phyloP scores from a whole-genome alignment of 2,113 vertebrate genomes.

The Lamprotornis superbus region DNA sequence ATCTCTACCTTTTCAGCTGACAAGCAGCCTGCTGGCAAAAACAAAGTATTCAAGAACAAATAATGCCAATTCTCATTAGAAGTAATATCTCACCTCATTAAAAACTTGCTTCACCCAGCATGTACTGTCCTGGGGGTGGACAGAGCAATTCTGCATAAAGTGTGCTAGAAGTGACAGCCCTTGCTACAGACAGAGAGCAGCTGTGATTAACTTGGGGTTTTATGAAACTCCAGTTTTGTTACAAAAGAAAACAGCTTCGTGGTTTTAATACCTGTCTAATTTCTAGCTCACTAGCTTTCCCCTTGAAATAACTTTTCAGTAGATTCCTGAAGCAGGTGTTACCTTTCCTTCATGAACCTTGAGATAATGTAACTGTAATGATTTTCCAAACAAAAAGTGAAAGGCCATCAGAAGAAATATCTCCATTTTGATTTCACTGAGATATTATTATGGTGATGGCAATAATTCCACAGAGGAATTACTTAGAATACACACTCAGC shows the following conservation, averaged over 20 bases:
- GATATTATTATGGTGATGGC: slow-evolving; percentile 76
- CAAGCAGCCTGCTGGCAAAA: not conserved
- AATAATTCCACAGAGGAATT: slow-evolving; percentile 79
- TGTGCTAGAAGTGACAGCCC: not conserved
- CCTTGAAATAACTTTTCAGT: slow-evolving; percentile 59
- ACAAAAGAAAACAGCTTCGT: not conserved
- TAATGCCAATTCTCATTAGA: not conserved
- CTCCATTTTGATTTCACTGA: slow-evolving; percentile 73
- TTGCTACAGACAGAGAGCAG: not conserved
- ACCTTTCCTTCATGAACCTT: slow-evolving; percentile 8
- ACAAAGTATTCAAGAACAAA: not conserved
- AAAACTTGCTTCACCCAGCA: not conserved
- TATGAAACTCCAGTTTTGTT: not conserved
- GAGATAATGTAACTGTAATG: slow-evolving; percentile 65
- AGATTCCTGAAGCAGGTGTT: slow-evolving; percentile 29
- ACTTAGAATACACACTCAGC: slow-evolving; percentile 68
- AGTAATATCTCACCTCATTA: not conserved
- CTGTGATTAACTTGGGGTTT: not conserved
- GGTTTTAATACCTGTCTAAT: slow-evolving; percentile 5
- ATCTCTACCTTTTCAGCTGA: not conserved
- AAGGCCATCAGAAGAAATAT: slow-evolving; percentile 74
- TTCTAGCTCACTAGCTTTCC: slow-evolving; percentile 21
- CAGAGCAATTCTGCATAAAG: not conserved
- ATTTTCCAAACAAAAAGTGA: slow-evolving; percentile 77
- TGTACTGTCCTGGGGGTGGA: not conserved